A percentile compares a stretch with the other conserved stretches of the same genome.
Conservation (phyloP, 2,888 invertebrate genomes). For the Mesorhabditis spiculigera region DNA sequence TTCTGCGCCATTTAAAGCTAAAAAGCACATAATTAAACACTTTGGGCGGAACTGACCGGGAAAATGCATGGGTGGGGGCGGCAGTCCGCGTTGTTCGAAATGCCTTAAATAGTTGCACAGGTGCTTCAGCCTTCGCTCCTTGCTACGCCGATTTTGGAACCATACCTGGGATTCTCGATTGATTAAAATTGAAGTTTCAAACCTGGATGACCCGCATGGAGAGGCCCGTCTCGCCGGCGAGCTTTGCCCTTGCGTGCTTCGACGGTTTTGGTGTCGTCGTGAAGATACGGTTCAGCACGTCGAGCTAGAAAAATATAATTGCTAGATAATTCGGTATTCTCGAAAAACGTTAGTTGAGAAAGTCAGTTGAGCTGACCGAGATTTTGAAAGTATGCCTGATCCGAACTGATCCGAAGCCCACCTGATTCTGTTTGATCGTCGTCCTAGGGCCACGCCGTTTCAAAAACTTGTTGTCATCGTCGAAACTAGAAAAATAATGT, state of each 20-base stretch:
- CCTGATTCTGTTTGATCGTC: conserved; percentile 58
- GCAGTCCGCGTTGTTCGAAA: conserved; percentile 50
- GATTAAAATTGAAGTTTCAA: not conserved
- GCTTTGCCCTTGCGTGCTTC: conserved; percentile 58
- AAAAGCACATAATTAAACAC: too few species aligned
- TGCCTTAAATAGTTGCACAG: conserved; percentile 68
- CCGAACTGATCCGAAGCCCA: too few species aligned
- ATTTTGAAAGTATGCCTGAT: not conserved
- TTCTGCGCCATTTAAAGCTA: too few species aligned
- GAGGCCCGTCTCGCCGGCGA: conserved; percentile 57
- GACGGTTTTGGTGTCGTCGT: conserved; percentile 56
- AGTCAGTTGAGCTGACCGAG: not conserved
- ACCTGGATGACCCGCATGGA: conserved; percentile 59
- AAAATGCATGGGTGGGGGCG: conserved; percentile 27
- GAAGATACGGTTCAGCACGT: conserved; percentile 57
- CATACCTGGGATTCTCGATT: conserved; percentile 77
- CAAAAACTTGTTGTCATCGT: conserved; percentile 50
- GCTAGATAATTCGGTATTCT: not conserved
- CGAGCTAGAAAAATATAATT: conserved; percentile 40
- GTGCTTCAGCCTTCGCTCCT: conserved; percentile 95
- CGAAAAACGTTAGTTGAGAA: conserved; percentile 5
- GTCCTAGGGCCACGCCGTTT: conserved; percentile 57
- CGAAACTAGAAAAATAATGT: conserved; percentile 39
- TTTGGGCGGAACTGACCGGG: not conserved
- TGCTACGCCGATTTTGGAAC: conserved; percentile 99